These are phyloP conservation scores for Corvus hawaiiensis DNA, from an alignment of 2,113 vertebrate genomes.

Conservation along the genomic window DNA sequence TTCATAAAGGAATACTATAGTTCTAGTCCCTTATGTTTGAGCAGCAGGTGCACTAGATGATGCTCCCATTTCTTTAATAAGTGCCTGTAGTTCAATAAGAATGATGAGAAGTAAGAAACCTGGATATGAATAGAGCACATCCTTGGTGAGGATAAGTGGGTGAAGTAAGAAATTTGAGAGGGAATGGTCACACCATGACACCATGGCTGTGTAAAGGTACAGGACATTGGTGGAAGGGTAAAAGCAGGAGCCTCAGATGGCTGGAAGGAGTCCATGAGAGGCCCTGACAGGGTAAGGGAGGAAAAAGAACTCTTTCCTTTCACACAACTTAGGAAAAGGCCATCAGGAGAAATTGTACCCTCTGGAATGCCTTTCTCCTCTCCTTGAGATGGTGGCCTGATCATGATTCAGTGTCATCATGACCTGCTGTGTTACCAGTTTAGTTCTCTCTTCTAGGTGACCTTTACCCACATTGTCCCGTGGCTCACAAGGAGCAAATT, in stretches of 20 bases:
- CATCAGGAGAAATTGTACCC: not conserved
- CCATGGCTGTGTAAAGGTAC: not conserved
- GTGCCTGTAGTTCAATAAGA: not conserved
- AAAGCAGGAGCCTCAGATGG: not conserved
- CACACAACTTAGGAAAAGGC: not conserved
- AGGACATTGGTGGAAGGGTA: fast-evolving
- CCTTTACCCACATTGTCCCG: fast-evolving
- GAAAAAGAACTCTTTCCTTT: not conserved
- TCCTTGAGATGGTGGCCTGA: not conserved
- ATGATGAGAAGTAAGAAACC: not conserved
- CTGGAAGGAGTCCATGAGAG: not conserved
- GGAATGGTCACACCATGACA: not conserved
- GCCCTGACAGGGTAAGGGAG: not conserved
- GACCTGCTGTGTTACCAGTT: not conserved
- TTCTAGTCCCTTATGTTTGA: not conserved
- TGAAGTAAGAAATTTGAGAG: not conserved
- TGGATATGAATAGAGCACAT: not conserved
- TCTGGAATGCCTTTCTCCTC: not conserved
- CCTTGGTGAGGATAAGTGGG: not conserved
- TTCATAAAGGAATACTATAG: not conserved
- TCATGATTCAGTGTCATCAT: not conserved
- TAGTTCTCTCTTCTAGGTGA: not conserved
- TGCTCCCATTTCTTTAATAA: not conserved
- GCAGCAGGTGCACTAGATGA: not conserved
- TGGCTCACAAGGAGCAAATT: not conserved